Conservation (phyloP, 2,113 vertebrate species). For the Trematocara unimaculatum region DNA sequence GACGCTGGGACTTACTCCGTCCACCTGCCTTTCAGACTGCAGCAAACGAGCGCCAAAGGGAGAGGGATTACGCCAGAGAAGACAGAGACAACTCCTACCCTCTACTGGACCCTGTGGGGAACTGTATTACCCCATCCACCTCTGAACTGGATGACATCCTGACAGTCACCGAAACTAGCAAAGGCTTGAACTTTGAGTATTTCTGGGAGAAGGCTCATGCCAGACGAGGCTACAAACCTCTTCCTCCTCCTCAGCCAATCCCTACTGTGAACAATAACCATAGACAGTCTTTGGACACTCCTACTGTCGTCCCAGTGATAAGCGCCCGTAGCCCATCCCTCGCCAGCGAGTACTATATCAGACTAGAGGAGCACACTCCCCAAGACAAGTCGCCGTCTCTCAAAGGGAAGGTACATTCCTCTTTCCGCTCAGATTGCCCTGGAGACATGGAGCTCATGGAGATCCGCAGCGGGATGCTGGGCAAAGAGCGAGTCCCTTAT, state of each 20-base stretch:
- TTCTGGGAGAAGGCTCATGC: constrained; percentile 89
- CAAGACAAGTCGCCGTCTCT: constrained; percentile 72
- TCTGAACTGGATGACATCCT: constrained; percentile 86
- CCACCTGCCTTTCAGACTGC: constrained; percentile 73
- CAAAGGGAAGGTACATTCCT: constrained; percentile 49
- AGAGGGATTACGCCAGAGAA: constrained; percentile 63
- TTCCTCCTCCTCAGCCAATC: constrained; percentile 73
- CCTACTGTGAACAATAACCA: constrained; percentile 72
- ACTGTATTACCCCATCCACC: constrained; percentile 67
- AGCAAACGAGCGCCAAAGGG: constrained; percentile 59
- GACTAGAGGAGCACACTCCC: constrained; percentile 85
- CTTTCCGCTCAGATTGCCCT: constrained; percentile 23
- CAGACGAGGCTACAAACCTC: constrained; percentile 78
- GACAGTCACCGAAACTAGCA: constrained; percentile 89
- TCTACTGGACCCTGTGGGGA: constrained; percentile 76
- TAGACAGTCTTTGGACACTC: constrained; percentile 82
- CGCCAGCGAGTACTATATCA: constrained; percentile 88
- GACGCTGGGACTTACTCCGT: constrained; percentile 84
- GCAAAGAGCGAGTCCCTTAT: constrained; percentile 65
- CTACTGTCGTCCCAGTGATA: constrained; percentile 87
- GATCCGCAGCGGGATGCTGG: constrained; percentile 65
- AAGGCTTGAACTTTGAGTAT: constrained; percentile 90
- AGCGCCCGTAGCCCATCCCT: constrained; percentile 90
- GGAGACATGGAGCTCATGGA: constrained; percentile 76
- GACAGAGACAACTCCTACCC: constrained; percentile 77